These are phyloP conservation scores for Leptobrachium leishanense DNA, from an alignment of 2,113 vertebrate genomes.

Conservation along the genomic window DNA sequence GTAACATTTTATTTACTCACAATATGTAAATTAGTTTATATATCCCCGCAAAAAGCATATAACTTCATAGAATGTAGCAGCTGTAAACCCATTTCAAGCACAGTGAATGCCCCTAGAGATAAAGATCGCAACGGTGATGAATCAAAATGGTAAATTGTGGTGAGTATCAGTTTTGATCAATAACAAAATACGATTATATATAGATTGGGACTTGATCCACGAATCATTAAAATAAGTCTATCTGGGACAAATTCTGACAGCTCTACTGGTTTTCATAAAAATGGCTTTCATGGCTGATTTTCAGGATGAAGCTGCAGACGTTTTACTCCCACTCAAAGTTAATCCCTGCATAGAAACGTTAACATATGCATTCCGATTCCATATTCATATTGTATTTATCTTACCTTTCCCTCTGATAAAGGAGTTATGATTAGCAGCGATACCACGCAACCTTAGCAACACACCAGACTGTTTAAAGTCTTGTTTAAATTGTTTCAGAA, in stretches of 20 bases:
- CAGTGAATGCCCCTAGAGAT: not conserved
- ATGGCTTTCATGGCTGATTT: conserved; percentile 2
- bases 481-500: conserved; percentile 33
- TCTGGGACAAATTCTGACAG: not conserved
- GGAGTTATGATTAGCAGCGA: conserved; percentile 32
- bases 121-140: not conserved
- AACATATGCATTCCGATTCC: conserved; percentile 11
- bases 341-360: not conserved
- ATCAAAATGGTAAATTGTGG: not conserved
- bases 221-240: not conserved
- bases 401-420: conserved; percentile 17
- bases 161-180: not conserved
- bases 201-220: not conserved
- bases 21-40: too few species aligned
- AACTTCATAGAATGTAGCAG: too few species aligned
- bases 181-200: not conserved
- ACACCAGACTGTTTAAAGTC: conserved; percentile 24
- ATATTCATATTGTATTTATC: conserved; percentile 22
- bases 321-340: not conserved
- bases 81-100: not conserved
- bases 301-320: not conserved
- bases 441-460: conserved; percentile 40
- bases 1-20: too few species aligned
- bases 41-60: too few species aligned
- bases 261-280: not conserved